phyloP scores from a whole-genome alignment of 1,140 invertebrate species.

The Drosophila neocordata region DNA sequence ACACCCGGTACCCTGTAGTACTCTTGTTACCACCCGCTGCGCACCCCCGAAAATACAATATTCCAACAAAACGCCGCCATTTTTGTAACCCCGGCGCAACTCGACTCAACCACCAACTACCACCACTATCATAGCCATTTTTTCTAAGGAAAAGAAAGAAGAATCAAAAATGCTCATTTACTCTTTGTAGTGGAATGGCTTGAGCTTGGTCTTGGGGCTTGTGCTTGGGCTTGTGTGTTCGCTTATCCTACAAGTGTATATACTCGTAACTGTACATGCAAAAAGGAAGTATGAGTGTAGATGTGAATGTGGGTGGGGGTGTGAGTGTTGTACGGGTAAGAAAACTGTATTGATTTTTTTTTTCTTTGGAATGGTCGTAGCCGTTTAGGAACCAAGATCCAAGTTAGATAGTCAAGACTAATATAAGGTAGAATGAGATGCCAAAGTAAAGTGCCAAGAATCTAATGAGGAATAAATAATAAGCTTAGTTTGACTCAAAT shows the following conservation, averaged over 20 bases:
- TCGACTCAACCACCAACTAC: slow-evolving; percentile 15
- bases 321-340: neutral
- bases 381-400: neutral
- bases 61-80: slow-evolving; percentile 15
- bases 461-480: neutral
- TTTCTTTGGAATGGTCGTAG: neutral
- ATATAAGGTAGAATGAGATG: neutral
- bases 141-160: slow-evolving; percentile 19
- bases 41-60: slow-evolving; percentile 10
- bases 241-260: slow-evolving; percentile 8
- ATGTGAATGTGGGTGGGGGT: neutral
- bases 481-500: neutral
- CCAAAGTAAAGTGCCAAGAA: neutral
- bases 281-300: neutral
- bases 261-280: neutral
- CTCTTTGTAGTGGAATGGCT: slow-evolving; percentile 10
- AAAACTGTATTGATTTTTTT: slow-evolving; percentile 6
- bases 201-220: neutral
- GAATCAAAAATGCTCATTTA: slow-evolving; percentile 19
- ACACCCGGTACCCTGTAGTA: no score
- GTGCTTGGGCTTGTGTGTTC: neutral
- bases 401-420: neutral
- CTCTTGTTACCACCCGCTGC: slow-evolving; percentile 4
- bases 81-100: slow-evolving; percentile 9
- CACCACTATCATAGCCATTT: slow-evolving; percentile 17